Evolutionary conservation across 2,797 vertebrate species (phyloP), one percentile per base, ranked within the genome.

Genomic region (Philypnodon macrostomus): DNA sequence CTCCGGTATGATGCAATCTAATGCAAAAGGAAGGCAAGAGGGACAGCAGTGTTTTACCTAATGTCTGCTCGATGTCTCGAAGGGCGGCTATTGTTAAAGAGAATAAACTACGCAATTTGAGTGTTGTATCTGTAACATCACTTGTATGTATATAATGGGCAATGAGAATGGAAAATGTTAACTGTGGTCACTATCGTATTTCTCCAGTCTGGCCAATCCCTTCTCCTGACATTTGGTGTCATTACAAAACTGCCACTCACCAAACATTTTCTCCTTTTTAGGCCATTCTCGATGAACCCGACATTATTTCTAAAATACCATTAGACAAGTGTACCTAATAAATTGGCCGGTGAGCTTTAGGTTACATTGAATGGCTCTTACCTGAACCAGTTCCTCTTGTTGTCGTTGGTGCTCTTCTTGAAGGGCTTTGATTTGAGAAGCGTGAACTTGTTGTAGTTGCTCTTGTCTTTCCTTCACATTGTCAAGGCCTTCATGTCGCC

Each of bases 301-400:
- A n/a, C n/a, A n/a, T n/a, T n/a, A n/a, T n/a, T n/a, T n/a, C n/a
- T n/a, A n/a, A n/a, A n/a, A n/a, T n/a, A n/a, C n/a, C n/a, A n/a
- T n/a, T n/a, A n/a, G n/a, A n/a, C n/a, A n/a, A n/a, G n/a, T n/a
- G n/a, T n/a, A n/a, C n/a, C n/a, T n/a, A n/a, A n/a, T n/a, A n/a
- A n/a, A n/a, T n/a, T n/a, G n/a, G n/a, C n/a, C n/a, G n/a, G n/a
- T n/a, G n/a, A n/a, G n/a, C n/a, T n/a, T n/a, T n/a, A n/a, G 21
- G 37, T 39, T 24, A 2, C 21, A 27, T 36, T 0, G 4, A 5
- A 29, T 10, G 4, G 14, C 57, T n/a, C 79, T 82, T 47, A 90
- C 89, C 85, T 90, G 87, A 12, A 88, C 62, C 0, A 87, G 63
- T 26, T 86, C 71, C 12, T 84, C 68, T 36, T 87, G 81, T 35